Base-by-base conservation (phyloP, 23 tunicate genomes). In the Diplosoma virens region DNA sequence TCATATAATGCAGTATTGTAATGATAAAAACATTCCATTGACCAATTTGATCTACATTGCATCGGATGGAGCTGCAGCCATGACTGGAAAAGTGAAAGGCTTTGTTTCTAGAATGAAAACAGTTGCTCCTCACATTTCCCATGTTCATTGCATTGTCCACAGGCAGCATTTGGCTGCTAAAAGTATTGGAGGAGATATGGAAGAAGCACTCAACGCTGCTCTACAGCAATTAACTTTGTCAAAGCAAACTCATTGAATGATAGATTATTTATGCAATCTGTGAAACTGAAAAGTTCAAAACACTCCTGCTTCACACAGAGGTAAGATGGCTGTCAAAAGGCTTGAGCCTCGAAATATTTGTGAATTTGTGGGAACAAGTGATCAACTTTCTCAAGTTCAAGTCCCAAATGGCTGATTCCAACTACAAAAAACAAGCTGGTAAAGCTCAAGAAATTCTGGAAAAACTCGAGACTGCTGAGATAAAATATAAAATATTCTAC, bases 61-160 rank as follows among this genome's bases (percentile, higher is more conserved):
- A 30, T 63, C 37, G 35, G 70, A 63, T 63, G 70, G 35, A 63
- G 70, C 70, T 63, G 35, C 36, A 63, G 70, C 70, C 70, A 63
- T 63, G 70, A 63, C 70, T 63, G 70, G 36, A 63, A 63, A n/a
- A 63, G 70, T 63, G 35, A 63, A 63, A 63, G 70, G 70, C 70
- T 63, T 63, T 63, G 70, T 30, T 63, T 63, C 70, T 63, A 63
- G 70, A 63, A 63, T 63, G 70, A 63, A 63, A 63, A 4, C 70
- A 63, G 70, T 63, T 63, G 70, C 70, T 6, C 70, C 70, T 63
- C 70, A 63, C 36, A 63, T 63, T 11, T 63, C 70, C 70, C 70
- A 63, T 63, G 70, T 63, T 63, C 70, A 63, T 63, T 63, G 70
- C 70, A 63, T 63, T 29, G 70, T 63, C 70, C 70, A 63, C 70